Percentiles rank a stretch among this genome's conserved stretches.
These are phyloP conservation scores for Glaucopsyche alexis DNA, from an alignment of 2,888 invertebrate genomes.

Conservation along the genomic window DNA sequence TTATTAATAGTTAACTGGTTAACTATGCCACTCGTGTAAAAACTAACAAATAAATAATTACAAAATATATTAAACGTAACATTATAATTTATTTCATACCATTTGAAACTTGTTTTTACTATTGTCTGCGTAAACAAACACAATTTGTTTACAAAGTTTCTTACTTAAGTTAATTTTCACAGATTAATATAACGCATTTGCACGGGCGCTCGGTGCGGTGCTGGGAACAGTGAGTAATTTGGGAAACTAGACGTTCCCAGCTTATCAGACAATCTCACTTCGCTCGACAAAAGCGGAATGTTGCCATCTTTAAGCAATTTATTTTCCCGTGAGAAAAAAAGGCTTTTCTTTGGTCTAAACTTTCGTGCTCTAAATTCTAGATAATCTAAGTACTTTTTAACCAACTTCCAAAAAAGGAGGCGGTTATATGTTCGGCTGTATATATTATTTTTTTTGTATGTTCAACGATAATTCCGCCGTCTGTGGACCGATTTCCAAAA, in stretches of 20 bases:
- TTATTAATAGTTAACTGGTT: too few relatives aligned
- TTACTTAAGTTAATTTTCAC: slow-evolving; percentile 18
- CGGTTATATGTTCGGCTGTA: too few relatives aligned
- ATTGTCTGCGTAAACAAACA: background rate
- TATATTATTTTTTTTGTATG: too few relatives aligned
- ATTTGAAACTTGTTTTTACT: background rate
- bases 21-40: too few relatives aligned
- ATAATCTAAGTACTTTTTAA: background rate
- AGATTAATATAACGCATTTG: slow-evolving; percentile 20
- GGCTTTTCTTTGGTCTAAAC: slow-evolving; percentile 12
- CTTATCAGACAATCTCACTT: slow-evolving; percentile 24
- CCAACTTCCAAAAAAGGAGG: too few relatives aligned
- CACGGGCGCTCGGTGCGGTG: slow-evolving; percentile 17
- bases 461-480: too few relatives aligned
- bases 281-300: slow-evolving; percentile 13
- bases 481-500: too few relatives aligned
- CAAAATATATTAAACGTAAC: too few relatives aligned
- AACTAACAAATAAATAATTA: too few relatives aligned
- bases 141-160: slow-evolving; percentile 20
- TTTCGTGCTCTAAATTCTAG: slow-evolving; percentile 15
- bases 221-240: slow-evolving; percentile 19
- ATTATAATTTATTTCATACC: background rate
- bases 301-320: slow-evolving; percentile 20
- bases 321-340: slow-evolving; percentile 17
- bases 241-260: slow-evolving; percentile 12